These are phyloP conservation scores for Anser brachyrhynchus DNA, from an alignment of 2,113 vertebrate species.

Conservation along the genomic window DNA sequence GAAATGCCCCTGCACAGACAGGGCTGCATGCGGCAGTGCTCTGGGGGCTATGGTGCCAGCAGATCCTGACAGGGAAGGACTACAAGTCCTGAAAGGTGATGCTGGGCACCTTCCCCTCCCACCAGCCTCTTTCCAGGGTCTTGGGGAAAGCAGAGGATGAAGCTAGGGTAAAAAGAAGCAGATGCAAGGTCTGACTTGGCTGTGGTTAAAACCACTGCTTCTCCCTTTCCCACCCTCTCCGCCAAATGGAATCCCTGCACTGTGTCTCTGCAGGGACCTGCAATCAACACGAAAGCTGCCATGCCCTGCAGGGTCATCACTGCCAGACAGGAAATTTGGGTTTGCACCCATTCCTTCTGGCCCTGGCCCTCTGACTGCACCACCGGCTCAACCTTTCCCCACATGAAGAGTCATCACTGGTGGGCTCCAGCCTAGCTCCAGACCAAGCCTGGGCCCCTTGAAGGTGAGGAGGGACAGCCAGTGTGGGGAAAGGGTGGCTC, in stretches of 20 bases:
- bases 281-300: fast-evolving
- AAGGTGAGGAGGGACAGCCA: neutral
- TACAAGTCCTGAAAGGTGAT: neutral
- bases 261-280: neutral
- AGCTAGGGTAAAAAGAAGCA: neutral
- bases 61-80: neutral
- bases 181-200: fast-evolving
- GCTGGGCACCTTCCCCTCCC: neutral
- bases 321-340: neutral
- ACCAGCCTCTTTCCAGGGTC: neutral
- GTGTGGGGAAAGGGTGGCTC: neutral
- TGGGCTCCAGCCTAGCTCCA: neutral
- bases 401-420: neutral
- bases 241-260: fast-evolving
- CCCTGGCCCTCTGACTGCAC: neutral
- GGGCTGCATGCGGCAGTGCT: neutral
- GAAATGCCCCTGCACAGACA: neutral
- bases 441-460: fast-evolving
- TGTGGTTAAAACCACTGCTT: neutral
- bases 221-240: neutral
- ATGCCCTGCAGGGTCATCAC: neutral
- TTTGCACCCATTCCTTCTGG: neutral
- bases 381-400: neutral
- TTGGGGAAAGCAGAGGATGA: fast-evolving
- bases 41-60: neutral